Evolutionary conservation across 2,113 vertebrate genomes (phyloP), one percentile per base, ranked within the genome.

Genomic region (Thinocorus orbignyianus): DNA sequence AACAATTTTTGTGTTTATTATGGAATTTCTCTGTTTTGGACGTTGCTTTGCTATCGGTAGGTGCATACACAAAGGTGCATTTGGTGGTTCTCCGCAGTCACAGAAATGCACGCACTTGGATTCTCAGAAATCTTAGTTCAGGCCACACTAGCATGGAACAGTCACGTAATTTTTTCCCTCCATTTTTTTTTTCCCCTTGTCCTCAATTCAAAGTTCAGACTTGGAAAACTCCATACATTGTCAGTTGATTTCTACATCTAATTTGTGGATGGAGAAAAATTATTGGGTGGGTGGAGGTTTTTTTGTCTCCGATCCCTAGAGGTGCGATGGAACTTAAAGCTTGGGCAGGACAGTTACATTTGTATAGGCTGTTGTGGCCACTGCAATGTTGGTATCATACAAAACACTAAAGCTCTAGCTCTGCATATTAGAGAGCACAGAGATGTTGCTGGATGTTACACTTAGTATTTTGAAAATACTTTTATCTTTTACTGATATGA

Each of bases 281-380:
- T 7, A 49, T 24, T 58, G 3, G 11, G n/a, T 19, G 7, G 13
- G 42, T 23, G 8, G 6, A 18, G 17, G 0, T 0, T n/a, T 48
- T 52, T 72, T 33, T 73, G 11, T 61, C 33, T 79, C 24, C 2
- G 2, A 15, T 86, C 28, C 52, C 6, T 71, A 7, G 31, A 69
- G 31, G 11, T 92, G 22, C n/a, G 60, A 24, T 70, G 26, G 24
- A 82, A 72, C 42, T 68, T 69, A 9, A 90, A 60, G 31, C 24
- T 73, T 69, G 14, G 17, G 31, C 35, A 77, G 58, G 37, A 42
- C 25, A 60, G 17, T 73, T 72, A 10, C 0, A 7, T 73, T 86
- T 11, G 3, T 8, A 7, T 33, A 46, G n/a, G 30, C 37, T 23
- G 3, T 54, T 69, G 19, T 82, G 48, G 58, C 52, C 4, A 1